Conservation (phyloP, 37 sponge, comb jelly and placozoan genomes). For the Agelas oroides region DNA sequence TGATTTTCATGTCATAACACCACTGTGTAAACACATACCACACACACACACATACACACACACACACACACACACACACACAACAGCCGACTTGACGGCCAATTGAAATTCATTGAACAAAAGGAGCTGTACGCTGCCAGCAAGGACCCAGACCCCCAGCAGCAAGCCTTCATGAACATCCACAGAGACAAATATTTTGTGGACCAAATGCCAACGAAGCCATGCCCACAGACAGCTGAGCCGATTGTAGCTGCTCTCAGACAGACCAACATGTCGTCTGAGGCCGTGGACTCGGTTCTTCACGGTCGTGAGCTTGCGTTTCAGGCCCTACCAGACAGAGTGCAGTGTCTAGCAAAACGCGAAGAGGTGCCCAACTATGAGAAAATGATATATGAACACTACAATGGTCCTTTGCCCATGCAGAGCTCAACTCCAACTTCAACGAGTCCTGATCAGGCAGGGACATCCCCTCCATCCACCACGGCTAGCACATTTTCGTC, state of each 20-base stretch:
- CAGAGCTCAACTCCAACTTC: too few relatives aligned
- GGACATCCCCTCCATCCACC: too few relatives aligned
- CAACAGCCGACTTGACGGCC: conserved; percentile 29
- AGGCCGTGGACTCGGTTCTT: conserved; percentile 21
- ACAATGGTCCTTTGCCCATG: too few relatives aligned
- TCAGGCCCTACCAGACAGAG: neutral
- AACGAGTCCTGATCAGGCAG: too few relatives aligned
- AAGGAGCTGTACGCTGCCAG: conserved; percentile 54
- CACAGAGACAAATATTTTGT: conserved; percentile 27
- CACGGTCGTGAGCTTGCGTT: conserved; percentile 37
- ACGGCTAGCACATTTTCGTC: too few relatives aligned
- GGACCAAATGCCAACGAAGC: neutral
- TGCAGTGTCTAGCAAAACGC: neutral
- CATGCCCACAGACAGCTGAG: neutral
- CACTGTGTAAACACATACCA: neutral
- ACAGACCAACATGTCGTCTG: conserved; percentile 15
- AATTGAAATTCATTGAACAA: conserved; percentile 61
- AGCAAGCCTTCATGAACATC: neutral
- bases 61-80: conserved; percentile 9
- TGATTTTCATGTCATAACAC: too few relatives aligned
- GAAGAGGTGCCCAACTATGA: too few relatives aligned
- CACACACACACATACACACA: conserved; percentile 11
- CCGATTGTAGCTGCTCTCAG: conserved; percentile 25
- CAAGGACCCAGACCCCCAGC: neutral
- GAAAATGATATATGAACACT: too few relatives aligned